A percentile compares a stretch with the other conserved stretches of the same genome.
phyloP scores from a whole-genome alignment of 1,140 invertebrate species.

The Zaprionus capensis region DNA sequence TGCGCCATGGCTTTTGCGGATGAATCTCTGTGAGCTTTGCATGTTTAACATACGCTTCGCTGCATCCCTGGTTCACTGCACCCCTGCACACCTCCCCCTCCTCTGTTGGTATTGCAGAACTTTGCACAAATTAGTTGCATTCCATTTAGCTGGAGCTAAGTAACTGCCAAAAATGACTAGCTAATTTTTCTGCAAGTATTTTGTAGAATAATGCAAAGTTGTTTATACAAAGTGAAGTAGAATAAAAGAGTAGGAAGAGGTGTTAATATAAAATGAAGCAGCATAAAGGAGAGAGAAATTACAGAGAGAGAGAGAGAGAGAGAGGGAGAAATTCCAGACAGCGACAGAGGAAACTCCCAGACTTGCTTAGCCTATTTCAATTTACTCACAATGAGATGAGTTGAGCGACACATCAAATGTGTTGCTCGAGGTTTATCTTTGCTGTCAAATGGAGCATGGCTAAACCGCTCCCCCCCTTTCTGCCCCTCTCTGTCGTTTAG shows the following conservation, averaged over 20 bases:
- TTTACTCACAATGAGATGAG: background rate
- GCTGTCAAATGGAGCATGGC: conserved; percentile 74
- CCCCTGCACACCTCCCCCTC: background rate
- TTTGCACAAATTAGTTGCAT: conserved; percentile 54
- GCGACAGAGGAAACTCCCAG: background rate
- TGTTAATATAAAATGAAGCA: background rate
- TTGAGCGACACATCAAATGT: background rate
- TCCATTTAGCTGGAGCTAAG: conserved; percentile 25
- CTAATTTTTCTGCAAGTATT: conserved; percentile 11
- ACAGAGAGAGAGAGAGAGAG: background rate
- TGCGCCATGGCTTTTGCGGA: conserved; percentile 41
- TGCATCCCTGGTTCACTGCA: background rate
- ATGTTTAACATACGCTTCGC: conserved; percentile 36
- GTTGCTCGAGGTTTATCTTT: conserved; percentile 11
- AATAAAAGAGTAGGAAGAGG: background rate
- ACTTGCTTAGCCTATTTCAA: background rate
- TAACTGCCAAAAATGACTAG: conserved; percentile 17
- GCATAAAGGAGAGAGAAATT: background rate
- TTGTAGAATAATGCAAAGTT: background rate
- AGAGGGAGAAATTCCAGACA: no score
- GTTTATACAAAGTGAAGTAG: background rate
- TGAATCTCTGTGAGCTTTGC: conserved; percentile 45
- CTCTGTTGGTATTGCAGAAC: conserved; percentile 23
- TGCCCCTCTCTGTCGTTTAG: conserved; percentile 21
- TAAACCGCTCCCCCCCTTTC: conserved; percentile 14